Percentiles rank a stretch among this genome's conserved stretches.
phyloP scores from a whole-genome alignment of 2,888 invertebrate species.

The Rhorus exstirpatorius region DNA sequence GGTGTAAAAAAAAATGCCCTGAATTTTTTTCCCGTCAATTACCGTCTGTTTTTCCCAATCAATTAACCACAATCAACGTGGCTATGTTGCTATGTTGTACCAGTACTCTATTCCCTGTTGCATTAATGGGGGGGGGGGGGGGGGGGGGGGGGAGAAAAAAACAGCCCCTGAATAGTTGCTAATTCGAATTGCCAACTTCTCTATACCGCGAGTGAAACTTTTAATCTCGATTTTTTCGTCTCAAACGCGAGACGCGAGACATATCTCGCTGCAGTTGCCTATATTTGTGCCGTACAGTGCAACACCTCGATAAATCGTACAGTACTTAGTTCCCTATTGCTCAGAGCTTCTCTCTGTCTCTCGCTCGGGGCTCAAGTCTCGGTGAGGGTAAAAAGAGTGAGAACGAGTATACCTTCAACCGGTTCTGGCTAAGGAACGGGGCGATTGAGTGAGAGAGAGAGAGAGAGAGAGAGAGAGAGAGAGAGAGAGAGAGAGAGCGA shows the following conservation, averaged over 20 bases:
- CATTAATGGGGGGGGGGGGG: too few relatives aligned
- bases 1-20: neutral
- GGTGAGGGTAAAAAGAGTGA: constrained; percentile 60
- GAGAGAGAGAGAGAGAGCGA: constrained; percentile 44
- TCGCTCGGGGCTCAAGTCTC: constrained; percentile 24
- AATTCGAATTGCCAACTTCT: neutral
- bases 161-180: neutral
- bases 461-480: constrained; percentile 4
- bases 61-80: neutral
- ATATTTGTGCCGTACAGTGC: constrained; percentile 48
- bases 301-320: constrained; percentile 37
- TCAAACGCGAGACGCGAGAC: neutral
- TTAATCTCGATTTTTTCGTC: neutral
- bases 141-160: too few relatives aligned
- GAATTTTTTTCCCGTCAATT: neutral
- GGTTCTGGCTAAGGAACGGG: constrained; percentile 61
- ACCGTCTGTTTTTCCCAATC: neutral
- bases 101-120: too few relatives aligned
- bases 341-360: constrained; percentile 27
- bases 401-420: constrained; percentile 64
- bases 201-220: neutral
- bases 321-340: constrained; percentile 51
- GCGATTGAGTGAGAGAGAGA: constrained; percentile 12
- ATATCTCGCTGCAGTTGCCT: neutral
- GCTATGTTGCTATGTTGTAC: too few relatives aligned